Base-by-base conservation (phyloP, 2,888 invertebrate species). In the Tiliacea citrago region DNA sequence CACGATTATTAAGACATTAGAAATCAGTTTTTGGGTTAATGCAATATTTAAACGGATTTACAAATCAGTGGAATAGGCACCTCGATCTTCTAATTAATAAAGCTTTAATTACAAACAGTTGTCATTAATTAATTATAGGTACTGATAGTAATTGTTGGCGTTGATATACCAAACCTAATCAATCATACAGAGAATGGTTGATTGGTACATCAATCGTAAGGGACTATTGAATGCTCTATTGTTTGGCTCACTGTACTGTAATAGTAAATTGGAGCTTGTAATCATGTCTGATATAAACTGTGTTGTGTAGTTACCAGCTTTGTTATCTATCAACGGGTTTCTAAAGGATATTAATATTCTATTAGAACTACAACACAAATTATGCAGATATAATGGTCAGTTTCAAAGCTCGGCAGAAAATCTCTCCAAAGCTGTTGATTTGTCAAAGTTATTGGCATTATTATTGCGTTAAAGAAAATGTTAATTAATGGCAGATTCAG, bases 151-250 rank as follows among this genome's bases (percentile, higher is more conserved):
- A 78, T 58, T 29, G 29, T 53, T 72, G 12, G 10, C n/a, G 18
- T 53, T 75, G 69, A 75, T 77, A 68, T 49, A 77, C 65, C 51
- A 66, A 21, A 57, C 12, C 12, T 47, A 66, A 80, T 81, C 73
- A 82, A 75, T 75, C 65, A 72, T 39, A 47, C 42, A 53, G 29
- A 21, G 35, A 68, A 70, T 68, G 42, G 51, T 71, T 70, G 68
- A 82, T 66, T 68, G 75, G 65, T 68, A 68, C 61, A 71, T 71
- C 75, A 58, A 66, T 71, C 55, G 78, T 82, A 65, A 62, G n/a
- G 57, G 42, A 62, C 57, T 65, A 57, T 65, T 12, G n/a, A 53
- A 73, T 47, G 18, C 12, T 60, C 68, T 35, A 82, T 82, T 82
- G 79, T 79, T 57, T 57, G 6, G 16, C 21, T 5, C 13, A 21